These are phyloP conservation scores for Geophilus truncorum DNA, from an alignment of 2,888 invertebrate genomes.

Conservation along the genomic window DNA sequence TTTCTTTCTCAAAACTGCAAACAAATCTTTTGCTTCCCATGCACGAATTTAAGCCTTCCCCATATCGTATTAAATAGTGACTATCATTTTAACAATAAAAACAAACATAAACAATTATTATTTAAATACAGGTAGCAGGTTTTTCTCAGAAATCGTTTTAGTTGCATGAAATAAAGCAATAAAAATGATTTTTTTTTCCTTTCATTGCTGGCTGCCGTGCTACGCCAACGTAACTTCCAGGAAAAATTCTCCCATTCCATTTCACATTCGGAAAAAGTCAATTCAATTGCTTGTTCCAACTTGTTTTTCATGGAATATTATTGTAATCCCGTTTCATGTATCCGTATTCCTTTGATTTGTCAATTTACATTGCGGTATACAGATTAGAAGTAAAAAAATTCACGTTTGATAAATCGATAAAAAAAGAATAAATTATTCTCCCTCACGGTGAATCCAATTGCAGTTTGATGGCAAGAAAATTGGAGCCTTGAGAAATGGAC, in stretches of 20 bases:
- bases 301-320: neutral
- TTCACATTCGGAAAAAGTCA: neutral
- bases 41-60: too few relatives aligned
- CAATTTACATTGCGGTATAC: neutral
- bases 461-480: constrained; percentile 25
- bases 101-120: neutral
- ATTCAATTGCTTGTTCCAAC: neutral
- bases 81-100: neutral
- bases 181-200: neutral
- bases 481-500: constrained; percentile 25
- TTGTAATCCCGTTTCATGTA: neutral
- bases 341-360: neutral
- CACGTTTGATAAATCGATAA: constrained; percentile 1
- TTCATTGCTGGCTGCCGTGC: neutral
- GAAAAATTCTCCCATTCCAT: neutral
- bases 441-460: constrained; percentile 10
- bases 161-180: neutral
- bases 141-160: neutral
- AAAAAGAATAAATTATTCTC: constrained; percentile 7
- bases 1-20: too few relatives aligned
- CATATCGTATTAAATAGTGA: too few relatives aligned
- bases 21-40: too few relatives aligned
- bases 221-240: neutral
- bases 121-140: neutral
- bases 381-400: neutral